Evolutionary conservation across 2,888 invertebrate genomes (phyloP), one percentile per base, ranked within the genome.

Genomic region (Eristalis intricaria): DNA sequence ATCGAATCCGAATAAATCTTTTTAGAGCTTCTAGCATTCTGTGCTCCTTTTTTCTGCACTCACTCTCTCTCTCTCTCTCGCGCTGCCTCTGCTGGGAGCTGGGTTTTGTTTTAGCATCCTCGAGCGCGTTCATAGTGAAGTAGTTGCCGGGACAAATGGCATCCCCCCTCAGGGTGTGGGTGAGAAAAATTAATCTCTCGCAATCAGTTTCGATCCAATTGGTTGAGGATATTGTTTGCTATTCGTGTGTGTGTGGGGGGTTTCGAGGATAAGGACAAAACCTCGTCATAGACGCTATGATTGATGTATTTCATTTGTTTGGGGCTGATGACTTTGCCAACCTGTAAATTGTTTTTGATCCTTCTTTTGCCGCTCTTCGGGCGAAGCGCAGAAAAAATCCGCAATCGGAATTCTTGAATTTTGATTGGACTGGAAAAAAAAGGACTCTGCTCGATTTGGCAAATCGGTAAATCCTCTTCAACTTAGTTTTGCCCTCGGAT

Each of bases 301-400:
- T 87, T 84, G 87, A 87, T 87, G 87, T 84, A 84, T 87, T 87
- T 79, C 73, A 87, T 83, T 87, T 87, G 83, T 87, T 87, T 87
- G 43, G 63, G 76, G 84, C 87, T 87, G 87, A 87, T 84, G 87
- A 84, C 84, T 84, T 75, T 79, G 71, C 84, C 71, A 79, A 83
- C 75, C 78, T 87, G 78, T 65, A 78, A 58, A 77, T 77, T 77
- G 73, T 77, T 83, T 78, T 83, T 61, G 56, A 35, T 61, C 74
- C 38, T 71, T 69, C 43, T 78, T 56, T 15, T 15, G n/a, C 29
- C 50, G 8, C 38, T 35, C 26, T 26, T 26, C 26, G 26, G 26
- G 26, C 26, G 26, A 26, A 26, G 26, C 26, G 26, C 26, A 26
- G 3, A 26, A 26, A 26, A 26, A n/a, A n/a, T n/a, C n/a, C 26